Evolutionary conservation across 2,888 invertebrate genomes (phyloP).

Genomic region (Tetanocera ferruginea): DNA sequence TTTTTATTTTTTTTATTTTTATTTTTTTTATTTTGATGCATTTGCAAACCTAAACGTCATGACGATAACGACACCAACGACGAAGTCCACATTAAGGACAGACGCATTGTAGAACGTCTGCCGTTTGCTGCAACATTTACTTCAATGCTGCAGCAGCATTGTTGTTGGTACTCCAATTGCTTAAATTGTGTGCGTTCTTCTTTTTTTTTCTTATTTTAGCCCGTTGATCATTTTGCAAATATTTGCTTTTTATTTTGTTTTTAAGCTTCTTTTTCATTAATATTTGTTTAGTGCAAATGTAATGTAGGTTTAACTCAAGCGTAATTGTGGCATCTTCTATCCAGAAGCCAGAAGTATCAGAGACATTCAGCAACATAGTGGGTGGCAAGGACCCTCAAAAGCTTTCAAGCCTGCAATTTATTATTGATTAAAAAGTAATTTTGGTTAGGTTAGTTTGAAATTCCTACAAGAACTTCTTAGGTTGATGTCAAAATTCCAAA

Average conservation of each 20-base stretch:
- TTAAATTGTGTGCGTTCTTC: conserved; percentile 13
- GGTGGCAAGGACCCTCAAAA: too few species aligned
- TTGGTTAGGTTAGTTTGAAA: too few species aligned
- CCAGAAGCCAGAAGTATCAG: too few species aligned
- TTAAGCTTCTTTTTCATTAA: background rate
- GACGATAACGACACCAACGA: conserved; percentile 6
- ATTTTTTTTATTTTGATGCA: background rate
- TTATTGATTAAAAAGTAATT: too few species aligned
- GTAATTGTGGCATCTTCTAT: too few species aligned
- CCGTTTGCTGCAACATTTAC: background rate
- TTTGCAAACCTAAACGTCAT: conserved; percentile 7
- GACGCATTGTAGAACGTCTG: background rate
- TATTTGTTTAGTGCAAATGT: background rate
- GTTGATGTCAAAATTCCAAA: too few species aligned
- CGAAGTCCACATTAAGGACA: background rate
- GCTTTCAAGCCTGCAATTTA: too few species aligned
- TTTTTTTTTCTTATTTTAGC: background rate
- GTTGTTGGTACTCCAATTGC: background rate
- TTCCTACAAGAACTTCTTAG: too few species aligned
- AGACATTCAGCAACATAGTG: too few species aligned
- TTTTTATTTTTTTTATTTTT: background rate
- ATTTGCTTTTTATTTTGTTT: conserved; percentile 7
- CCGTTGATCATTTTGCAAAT: conserved; percentile 19
- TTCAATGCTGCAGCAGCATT: background rate
- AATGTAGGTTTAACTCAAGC: background rate